phyloP scores from a whole-genome alignment of 2,888 invertebrate genomes.

The Leptinotarsa juncta region DNA sequence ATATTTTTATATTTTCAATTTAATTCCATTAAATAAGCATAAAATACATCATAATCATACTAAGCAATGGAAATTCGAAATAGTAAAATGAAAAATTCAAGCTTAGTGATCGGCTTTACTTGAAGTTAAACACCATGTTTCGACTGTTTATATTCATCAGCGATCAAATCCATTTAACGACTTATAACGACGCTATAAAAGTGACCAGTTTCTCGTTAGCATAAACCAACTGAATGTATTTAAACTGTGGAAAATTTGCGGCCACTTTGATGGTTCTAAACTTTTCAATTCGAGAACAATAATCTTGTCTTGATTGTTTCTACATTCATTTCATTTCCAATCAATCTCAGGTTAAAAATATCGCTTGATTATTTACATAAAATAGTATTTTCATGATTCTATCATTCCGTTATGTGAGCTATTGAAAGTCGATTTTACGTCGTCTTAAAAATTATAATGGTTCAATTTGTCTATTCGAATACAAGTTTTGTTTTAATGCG shows the following conservation, averaged over 20 bases:
- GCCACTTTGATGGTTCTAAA: not conserved
- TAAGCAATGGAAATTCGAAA: no score
- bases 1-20: no score
- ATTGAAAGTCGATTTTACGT: not conserved
- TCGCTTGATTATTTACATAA: constrained; percentile 19
- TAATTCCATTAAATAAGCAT: no score
- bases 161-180: not conserved
- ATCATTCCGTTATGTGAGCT: not conserved
- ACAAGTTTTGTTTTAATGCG: not conserved
- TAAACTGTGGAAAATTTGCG: not conserved
- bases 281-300: constrained; percentile 2
- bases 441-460: not conserved
- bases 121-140: not conserved
- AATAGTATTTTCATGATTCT: not conserved
- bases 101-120: not conserved
- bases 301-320: constrained; percentile 8
- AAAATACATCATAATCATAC: no score
- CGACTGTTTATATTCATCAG: not conserved
- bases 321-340: constrained; percentile 13
- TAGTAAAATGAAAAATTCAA: not conserved
- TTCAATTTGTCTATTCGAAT: not conserved
- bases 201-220: not conserved
- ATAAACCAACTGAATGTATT: not conserved
- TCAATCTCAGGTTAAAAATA: constrained; percentile 25
- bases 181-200: not conserved